Evolutionary conservation across 2,113 vertebrate genomes (phyloP).

Genomic region (Polypterus bichir): DNA sequence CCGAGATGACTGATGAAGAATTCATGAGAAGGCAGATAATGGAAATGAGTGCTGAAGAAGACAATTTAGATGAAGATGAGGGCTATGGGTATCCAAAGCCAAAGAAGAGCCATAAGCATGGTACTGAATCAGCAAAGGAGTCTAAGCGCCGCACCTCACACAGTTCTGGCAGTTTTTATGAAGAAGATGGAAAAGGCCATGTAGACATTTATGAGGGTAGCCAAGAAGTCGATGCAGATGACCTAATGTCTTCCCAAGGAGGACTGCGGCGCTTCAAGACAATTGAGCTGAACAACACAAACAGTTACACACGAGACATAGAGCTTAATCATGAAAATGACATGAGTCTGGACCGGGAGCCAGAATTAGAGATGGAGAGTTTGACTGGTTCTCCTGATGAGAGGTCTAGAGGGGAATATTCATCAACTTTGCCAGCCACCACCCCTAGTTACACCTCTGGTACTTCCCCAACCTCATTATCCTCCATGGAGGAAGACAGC

Average conservation of each 20-base stretch:
- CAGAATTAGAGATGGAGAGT: conserved; percentile 96
- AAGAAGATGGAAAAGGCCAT: conserved; percentile 63
- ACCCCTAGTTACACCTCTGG: conserved; percentile 93
- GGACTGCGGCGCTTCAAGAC: conserved; percentile 92
- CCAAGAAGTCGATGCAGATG: conserved; percentile 53
- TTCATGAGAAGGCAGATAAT: conserved; percentile 92
- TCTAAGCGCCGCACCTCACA: conserved; percentile 67
- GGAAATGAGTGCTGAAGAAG: conserved; percentile 96
- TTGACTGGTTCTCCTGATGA: conserved; percentile 91
- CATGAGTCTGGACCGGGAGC: conserved; percentile 74
- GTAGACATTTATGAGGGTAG: conserved; percentile 41
- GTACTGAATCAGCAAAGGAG: conserved; percentile 68
- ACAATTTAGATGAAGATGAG: conserved; percentile 74
- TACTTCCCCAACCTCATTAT: conserved; percentile 91
- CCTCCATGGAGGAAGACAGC: conserved; percentile 92
- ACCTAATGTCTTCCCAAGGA: conserved; percentile 69
- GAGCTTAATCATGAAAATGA: conserved; percentile 73
- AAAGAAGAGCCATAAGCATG: conserved; percentile 62
- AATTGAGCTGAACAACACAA: conserved; percentile 89
- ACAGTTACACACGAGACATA: conserved; percentile 70
- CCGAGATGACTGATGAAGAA: conserved; percentile 75
- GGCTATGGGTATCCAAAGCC: conserved; percentile 42
- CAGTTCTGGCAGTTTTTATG: conserved; percentile 64
- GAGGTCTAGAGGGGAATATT: conserved; percentile 86
- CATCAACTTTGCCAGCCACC: conserved; percentile 86